Evolutionary conservation across 2,113 vertebrate genomes (phyloP).

Genomic region (Pristiophorus japonicus): DNA sequence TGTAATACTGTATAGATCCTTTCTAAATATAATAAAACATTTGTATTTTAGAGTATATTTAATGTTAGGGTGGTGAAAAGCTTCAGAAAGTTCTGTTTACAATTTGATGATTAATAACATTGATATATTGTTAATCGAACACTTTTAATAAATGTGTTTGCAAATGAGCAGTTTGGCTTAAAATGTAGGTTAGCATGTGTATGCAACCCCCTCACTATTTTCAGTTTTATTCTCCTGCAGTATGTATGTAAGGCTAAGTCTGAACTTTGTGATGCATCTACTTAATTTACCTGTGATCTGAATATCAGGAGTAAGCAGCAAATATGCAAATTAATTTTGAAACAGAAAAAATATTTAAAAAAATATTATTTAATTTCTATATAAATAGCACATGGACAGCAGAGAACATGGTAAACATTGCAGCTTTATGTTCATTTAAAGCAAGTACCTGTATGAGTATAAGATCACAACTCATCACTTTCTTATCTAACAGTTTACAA

Average conservation of each 20-base stretch:
- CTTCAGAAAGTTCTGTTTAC: not conserved
- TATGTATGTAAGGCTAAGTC: not conserved
- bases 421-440: not conserved
- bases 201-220: not conserved
- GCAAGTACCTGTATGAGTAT: slow-evolving; percentile 1
- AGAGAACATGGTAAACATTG: slow-evolving; percentile 32
- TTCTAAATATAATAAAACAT: not conserved
- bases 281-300: not conserved
- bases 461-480: slow-evolving; percentile 23
- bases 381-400: slow-evolving; percentile 35
- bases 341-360: slow-evolving; percentile 21
- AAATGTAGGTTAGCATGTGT: not conserved
- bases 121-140: not conserved
- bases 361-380: slow-evolving; percentile 36
- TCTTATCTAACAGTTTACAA: slow-evolving; percentile 33
- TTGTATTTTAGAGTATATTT: not conserved
- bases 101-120: not conserved
- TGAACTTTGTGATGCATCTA: not conserved
- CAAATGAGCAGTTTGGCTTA: not conserved
- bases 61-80: not conserved
- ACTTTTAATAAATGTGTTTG: not conserved
- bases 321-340: not conserved
- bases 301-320: not conserved
- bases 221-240: not conserved
- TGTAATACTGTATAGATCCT: no score